Evolutionary conservation across 1,140 invertebrate genomes (phyloP), one percentile per base, ranked within the genome.

Genomic region (Drosophila ohnishii): DNA sequence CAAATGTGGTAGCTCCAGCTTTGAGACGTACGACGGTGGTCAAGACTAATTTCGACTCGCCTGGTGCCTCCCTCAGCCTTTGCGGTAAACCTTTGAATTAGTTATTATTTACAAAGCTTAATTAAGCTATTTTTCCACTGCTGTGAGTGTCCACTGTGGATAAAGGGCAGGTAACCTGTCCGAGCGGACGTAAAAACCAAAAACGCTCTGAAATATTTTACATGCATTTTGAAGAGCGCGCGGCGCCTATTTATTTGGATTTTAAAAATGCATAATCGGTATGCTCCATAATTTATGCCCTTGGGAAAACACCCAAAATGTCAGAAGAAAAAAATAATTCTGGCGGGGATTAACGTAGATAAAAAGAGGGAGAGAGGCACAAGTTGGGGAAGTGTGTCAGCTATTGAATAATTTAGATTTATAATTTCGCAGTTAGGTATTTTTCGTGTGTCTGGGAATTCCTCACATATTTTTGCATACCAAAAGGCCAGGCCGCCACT

Each of bases 381-480:
- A 32, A 44, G 60, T 35, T 48, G 30, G 61, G 58, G 56, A 78
- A 73, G 56, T 78, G 75, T 78, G 75, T 78, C 75, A 77, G 60
- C 78, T 60, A 70, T 65, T 88, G 80, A 83, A 87, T 87, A 87
- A 88, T 84, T 80, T 83, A 88, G 84, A 78, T 85, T 71, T 72
- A 76, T 71, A 72, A 88, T 80, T 87, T 88, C 74, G 80, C 84
- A 77, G 84, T 82, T 86, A 83, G 66, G 64, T 82, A 83, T 69
- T 57, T 69, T 32, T 63, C 39, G 48, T 50, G 42, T 64, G 30
- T 75, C 63, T 56, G 71, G 84, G 80, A 88, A 88, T 88, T 88
- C 84, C 84, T 89, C 66, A 88, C 56, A 88, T 80, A 89, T 80
- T 88, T 88, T 89, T 78, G 80, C 84, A 88, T 88, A 88, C 80